Percentiles rank a stretch among this genome's conserved stretches.
Conservation (phyloP, 2,888 invertebrate genomes). For the Spisula subtruncata region DNA sequence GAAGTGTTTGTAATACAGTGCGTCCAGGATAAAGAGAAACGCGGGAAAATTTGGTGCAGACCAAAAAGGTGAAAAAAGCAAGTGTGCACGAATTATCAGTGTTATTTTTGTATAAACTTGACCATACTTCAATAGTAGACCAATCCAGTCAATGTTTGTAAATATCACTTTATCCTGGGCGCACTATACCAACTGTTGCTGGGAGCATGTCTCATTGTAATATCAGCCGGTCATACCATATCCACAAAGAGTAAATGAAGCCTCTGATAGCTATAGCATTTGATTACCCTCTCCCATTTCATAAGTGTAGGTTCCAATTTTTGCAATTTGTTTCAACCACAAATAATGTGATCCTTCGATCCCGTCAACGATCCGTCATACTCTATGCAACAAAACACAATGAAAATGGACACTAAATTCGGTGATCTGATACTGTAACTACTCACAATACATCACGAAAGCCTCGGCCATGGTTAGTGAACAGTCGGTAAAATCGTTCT, state of each 20-base stretch:
- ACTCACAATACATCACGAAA: conserved; percentile 45
- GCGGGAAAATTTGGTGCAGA: no score
- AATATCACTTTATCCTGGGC: no score
- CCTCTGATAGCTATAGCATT: conserved; percentile 2
- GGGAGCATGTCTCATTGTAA: background rate
- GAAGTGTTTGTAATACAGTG: no score
- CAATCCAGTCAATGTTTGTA: no score
- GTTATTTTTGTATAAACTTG: no score
- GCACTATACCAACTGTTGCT: no score
- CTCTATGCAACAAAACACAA: conserved; percentile 46
- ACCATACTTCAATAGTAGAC: no score
- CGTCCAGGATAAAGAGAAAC: no score
- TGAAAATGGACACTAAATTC: conserved; percentile 53
- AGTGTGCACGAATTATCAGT: no score
- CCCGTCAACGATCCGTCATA: conserved; percentile 35
- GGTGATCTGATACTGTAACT: conserved; percentile 39
- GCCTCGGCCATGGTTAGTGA: background rate
- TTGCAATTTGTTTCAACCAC: conserved; percentile 45
- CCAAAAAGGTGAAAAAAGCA: no score
- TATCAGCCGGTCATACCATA: background rate
- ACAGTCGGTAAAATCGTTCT: conserved; percentile 36
- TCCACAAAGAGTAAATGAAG: conserved; percentile 1
- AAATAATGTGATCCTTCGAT: conserved; percentile 46
- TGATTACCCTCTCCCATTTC: conserved; percentile 26
- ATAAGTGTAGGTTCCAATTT: conserved; percentile 37